These are phyloP conservation scores for Drosophila formosana DNA, from an alignment of 2,888 invertebrate genomes.

Conservation along the genomic window DNA sequence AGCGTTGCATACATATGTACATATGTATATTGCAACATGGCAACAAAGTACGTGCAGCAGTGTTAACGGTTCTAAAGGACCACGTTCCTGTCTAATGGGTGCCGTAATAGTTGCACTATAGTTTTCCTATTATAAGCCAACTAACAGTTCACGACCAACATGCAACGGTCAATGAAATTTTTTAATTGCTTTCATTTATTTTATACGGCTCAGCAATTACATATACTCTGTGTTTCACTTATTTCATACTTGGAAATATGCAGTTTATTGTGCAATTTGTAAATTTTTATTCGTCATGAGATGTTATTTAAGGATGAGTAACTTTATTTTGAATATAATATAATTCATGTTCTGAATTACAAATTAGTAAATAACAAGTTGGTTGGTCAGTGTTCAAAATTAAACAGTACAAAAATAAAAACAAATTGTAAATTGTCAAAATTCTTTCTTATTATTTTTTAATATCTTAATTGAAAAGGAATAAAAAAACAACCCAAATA, in stretches of 20 bases:
- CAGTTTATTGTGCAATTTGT: neutral
- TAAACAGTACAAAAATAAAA: too few relatives aligned
- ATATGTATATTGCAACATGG: neutral
- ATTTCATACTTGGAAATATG: neutral
- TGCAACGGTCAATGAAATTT: constrained; percentile 61
- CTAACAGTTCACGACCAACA: constrained; percentile 31
- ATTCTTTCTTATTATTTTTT: too few relatives aligned
- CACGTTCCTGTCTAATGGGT: constrained; percentile 23
- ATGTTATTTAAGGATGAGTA: too few relatives aligned
- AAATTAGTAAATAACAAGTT: too few relatives aligned
- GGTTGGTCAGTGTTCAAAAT: too few relatives aligned
- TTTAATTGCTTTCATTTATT: constrained; percentile 39
- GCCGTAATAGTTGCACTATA: constrained; percentile 23
- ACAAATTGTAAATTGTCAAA: too few relatives aligned
- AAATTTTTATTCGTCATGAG: too few relatives aligned
- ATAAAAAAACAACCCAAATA: too few relatives aligned
- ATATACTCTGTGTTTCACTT: neutral
- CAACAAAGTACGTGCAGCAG: constrained; percentile 1
- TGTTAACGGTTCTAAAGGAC: constrained; percentile 25
- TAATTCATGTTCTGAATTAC: too few relatives aligned
- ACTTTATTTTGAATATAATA: too few relatives aligned
- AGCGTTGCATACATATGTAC: constrained; percentile 12
- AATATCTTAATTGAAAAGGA: too few relatives aligned
- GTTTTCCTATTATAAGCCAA: constrained; percentile 52
- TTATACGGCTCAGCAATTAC: constrained; percentile 3